A percentile compares a stretch with the other conserved stretches of the same genome.
Evolutionary conservation across 2,113 vertebrate species (phyloP).

Genomic region (Himantopus leucocephalus): DNA sequence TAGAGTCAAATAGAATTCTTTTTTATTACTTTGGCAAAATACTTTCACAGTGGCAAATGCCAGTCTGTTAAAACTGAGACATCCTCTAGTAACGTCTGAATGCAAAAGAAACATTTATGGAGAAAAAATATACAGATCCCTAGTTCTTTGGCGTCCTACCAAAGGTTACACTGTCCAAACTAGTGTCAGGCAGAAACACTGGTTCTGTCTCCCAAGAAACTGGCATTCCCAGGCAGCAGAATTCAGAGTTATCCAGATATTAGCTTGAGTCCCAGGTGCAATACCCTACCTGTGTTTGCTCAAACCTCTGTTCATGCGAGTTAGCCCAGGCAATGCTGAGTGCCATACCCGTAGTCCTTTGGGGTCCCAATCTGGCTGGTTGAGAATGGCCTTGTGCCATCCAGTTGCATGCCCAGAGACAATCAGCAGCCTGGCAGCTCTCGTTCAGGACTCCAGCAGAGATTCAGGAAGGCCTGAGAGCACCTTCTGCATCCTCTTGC

Average conservation of each 20-base stretch:
- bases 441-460: neutral
- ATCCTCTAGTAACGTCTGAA: neutral
- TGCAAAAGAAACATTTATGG: neutral
- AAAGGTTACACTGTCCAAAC: neutral
- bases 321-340: neutral
- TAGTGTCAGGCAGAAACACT: neutral
- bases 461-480: neutral
- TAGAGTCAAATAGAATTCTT: neutral
- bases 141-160: neutral
- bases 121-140: neutral
- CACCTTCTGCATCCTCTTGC: neutral
- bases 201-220: neutral
- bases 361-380: neutral
- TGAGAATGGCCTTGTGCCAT: neutral
- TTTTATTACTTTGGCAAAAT: neutral
- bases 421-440: neutral
- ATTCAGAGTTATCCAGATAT: neutral
- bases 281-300: neutral
- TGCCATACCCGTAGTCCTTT: neutral
- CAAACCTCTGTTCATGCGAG: neutral
- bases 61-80: neutral
- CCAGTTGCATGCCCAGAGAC: neutral
- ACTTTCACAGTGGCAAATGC: neutral
- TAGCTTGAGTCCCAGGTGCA: neutral
- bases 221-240: neutral